A percentile compares a stretch with the other conserved stretches of the same genome.
These are phyloP conservation scores for Drosophila nasuta DNA, from an alignment of 1,140 invertebrate genomes.

Conservation along the genomic window DNA sequence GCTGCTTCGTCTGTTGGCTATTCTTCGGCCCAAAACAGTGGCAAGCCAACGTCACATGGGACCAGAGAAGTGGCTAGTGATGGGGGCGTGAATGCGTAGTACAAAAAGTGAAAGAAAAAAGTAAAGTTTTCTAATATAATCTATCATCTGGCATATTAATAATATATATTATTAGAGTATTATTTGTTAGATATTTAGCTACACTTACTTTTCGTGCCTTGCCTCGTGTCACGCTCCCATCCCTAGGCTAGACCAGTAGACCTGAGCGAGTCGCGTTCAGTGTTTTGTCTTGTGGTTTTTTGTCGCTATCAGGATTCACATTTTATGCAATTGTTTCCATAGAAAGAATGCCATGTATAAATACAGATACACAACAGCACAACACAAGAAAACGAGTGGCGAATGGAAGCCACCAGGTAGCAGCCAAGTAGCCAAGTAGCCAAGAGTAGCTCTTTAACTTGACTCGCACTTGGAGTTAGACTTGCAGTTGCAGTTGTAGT, in stretches of 20 bases:
- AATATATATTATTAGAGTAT: neutral
- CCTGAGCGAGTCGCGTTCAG: slow-evolving; percentile 12
- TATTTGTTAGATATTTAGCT: neutral
- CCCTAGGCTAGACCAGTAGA: slow-evolving; percentile 25
- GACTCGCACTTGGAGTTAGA: slow-evolving; percentile 32
- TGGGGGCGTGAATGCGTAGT: neutral
- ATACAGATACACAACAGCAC: slow-evolving; percentile 49
- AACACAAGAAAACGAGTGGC: slow-evolving; percentile 16
- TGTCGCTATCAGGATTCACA: slow-evolving; percentile 80
- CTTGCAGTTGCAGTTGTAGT: slow-evolving; percentile 29
- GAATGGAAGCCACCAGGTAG: slow-evolving; percentile 23
- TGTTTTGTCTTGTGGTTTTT: slow-evolving; percentile 54
- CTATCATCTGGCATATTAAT: too few relatives aligned
- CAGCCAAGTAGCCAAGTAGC: slow-evolving; percentile 36
- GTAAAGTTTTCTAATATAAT: too few relatives aligned
- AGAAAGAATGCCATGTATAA: slow-evolving; percentile 78
- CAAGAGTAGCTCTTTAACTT: slow-evolving; percentile 62
- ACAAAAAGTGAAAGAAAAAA: neutral
- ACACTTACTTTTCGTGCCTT: neutral
- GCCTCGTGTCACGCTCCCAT: neutral
- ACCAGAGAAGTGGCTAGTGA: slow-evolving; percentile 1
- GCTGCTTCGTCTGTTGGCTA: slow-evolving; percentile 1
- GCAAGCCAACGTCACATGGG: slow-evolving; percentile 39
- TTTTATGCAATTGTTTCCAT: slow-evolving; percentile 83
- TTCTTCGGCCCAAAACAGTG: slow-evolving; percentile 11